Percentiles rank a stretch among this genome's conserved stretches.
These are phyloP conservation scores for Alces alces DNA, from an alignment of 2,113 vertebrate species.

Conservation along the genomic window DNA sequence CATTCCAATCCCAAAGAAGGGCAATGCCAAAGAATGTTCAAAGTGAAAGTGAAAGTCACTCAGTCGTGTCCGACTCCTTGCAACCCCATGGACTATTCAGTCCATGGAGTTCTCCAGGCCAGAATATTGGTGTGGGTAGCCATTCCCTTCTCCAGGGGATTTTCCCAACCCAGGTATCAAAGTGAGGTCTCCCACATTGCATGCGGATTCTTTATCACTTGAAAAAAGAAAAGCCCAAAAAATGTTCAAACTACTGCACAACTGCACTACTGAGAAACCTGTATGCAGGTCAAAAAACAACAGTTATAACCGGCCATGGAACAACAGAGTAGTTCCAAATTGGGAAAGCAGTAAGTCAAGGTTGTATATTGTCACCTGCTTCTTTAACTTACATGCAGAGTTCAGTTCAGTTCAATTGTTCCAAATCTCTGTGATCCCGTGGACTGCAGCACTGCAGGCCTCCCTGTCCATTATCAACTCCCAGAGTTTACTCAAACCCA, in stretches of 20 bases:
- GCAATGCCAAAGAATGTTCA: neutral
- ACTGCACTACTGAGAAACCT: neutral
- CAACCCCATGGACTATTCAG: neutral
- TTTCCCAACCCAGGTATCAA: neutral
- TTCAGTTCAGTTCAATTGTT: neutral
- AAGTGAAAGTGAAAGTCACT: neutral
- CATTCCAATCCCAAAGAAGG: neutral
- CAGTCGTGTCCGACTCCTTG: neutral
- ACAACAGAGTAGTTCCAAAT: neutral
- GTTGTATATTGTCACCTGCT: neutral
- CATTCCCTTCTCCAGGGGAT: neutral
- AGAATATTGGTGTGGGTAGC: neutral
- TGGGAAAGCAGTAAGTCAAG: neutral
- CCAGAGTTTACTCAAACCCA: neutral
- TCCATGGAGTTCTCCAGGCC: neutral
- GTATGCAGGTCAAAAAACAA: neutral
- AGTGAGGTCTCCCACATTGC: neutral
- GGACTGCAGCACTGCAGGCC: neutral
- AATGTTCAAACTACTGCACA: neutral
- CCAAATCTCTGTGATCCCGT: neutral
- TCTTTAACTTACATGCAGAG: neutral
- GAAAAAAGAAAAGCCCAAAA: neutral
- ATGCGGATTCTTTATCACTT: neutral
- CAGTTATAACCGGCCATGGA: neutral
- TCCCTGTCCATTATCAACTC: neutral